Conservation (phyloP, 2,797 vertebrate species). For the Liasis olivaceus region DNA sequence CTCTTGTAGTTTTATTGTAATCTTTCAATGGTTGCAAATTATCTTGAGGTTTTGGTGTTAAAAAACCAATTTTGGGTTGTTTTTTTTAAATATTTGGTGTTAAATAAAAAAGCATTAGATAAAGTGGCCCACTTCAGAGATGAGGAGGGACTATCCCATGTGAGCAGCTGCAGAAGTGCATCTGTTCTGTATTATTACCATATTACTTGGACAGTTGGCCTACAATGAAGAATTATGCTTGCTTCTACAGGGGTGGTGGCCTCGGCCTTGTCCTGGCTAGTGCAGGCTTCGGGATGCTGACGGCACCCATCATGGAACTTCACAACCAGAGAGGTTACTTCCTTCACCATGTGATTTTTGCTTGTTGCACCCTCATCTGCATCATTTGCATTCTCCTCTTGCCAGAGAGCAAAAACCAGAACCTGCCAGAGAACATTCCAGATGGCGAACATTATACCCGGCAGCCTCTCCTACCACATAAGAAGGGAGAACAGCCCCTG, state of each 20-base stretch:
- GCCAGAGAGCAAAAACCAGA: slow-evolving; percentile 89
- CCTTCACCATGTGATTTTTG: slow-evolving; percentile 96
- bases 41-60: background rate
- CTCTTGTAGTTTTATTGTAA: background rate
- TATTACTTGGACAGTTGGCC: background rate
- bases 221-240: background rate
- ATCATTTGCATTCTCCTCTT: slow-evolving; percentile 97
- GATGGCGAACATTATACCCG: slow-evolving; percentile 90
- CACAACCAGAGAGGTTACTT: slow-evolving; percentile 99
- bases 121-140: background rate
- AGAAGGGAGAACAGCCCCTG: slow-evolving; percentile 87
- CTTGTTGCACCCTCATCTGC: slow-evolving; percentile 98
- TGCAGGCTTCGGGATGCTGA: slow-evolving; percentile 94
- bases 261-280: slow-evolving; percentile 93
- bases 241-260: slow-evolving; percentile 83
- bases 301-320: slow-evolving; percentile 95
- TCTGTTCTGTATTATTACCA: background rate
- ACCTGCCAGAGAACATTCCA: slow-evolving; percentile 88
- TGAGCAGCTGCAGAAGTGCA: background rate
- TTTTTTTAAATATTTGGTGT: background rate
- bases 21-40: background rate
- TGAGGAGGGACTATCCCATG: background rate
- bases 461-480: slow-evolving; percentile 85
- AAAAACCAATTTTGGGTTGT: background rate
- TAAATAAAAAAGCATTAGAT: background rate